phyloP scores from a whole-genome alignment of 2,797 vertebrate species.

The Eulemur coronatus region DNA sequence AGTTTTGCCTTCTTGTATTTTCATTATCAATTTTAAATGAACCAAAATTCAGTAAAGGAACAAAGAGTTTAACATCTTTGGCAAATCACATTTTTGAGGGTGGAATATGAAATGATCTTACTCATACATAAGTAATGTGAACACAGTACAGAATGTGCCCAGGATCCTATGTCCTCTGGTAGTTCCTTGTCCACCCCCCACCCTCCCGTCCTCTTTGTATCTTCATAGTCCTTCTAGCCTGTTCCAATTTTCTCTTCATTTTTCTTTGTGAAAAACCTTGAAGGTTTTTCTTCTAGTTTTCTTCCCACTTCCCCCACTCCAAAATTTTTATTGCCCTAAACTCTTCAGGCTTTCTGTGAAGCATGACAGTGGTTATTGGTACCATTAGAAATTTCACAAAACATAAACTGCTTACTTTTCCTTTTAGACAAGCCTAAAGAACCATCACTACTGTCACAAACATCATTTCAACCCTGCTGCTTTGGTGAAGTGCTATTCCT shows the following conservation, averaged over 20 bases:
- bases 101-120: not conserved
- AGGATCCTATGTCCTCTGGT: not conserved
- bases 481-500: not conserved
- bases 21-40: slow-evolving; percentile 28
- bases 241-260: not conserved
- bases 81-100: not conserved
- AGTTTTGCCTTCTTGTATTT: not conserved
- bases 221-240: not conserved
- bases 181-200: not conserved
- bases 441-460: not conserved
- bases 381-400: slow-evolving; percentile 39
- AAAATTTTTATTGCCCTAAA: not conserved
- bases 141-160: not conserved
- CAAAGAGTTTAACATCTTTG: not conserved
- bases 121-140: not conserved
- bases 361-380: not conserved
- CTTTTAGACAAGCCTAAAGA: not conserved
- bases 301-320: not conserved
- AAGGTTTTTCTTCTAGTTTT: not conserved
- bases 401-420: not conserved
- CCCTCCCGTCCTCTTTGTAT: not conserved
- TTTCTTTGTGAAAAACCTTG: not conserved
- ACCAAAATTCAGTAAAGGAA: not conserved
- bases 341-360: not conserved
- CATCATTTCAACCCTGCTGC: not conserved